These are phyloP conservation scores for Jordanella pulchra DNA, from an alignment of 2,797 vertebrate genomes.

Conservation along the genomic window DNA sequence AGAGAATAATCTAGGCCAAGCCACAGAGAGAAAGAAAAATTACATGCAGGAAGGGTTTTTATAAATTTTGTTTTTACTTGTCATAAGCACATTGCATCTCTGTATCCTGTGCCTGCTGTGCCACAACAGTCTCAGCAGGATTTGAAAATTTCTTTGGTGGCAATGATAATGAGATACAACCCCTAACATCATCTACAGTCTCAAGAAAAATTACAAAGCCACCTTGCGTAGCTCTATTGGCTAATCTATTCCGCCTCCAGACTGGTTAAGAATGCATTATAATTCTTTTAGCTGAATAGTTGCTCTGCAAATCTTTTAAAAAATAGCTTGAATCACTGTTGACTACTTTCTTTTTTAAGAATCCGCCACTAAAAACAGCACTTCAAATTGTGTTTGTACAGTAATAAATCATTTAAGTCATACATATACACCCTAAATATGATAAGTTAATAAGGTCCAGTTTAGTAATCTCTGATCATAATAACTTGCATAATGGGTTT, in stretches of 20 bases:
- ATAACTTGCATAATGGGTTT: slow-evolving; percentile 27
- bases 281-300: slow-evolving; percentile 51
- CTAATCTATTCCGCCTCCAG: slow-evolving; percentile 73
- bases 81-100: slow-evolving; percentile 34
- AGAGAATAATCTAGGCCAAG: slow-evolving; percentile 9
- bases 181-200: slow-evolving; percentile 41
- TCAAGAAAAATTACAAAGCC: slow-evolving; percentile 58
- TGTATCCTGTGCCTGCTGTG: slow-evolving; percentile 29
- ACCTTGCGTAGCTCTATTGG: slow-evolving; percentile 37
- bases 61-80: slow-evolving; percentile 22
- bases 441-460: slow-evolving; percentile 14
- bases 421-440: slow-evolving; percentile 9
- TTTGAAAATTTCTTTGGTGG: slow-evolving; percentile 45
- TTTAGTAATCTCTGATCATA: slow-evolving; percentile 40
- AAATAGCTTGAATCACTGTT: slow-evolving; percentile 38
- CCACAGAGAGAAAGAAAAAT: slow-evolving; percentile 19
- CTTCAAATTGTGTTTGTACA: slow-evolving; percentile 29
- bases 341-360: slow-evolving; percentile 41
- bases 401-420: slow-evolving; percentile 4
- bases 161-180: slow-evolving; percentile 59
- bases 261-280: slow-evolving; percentile 56
- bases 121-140: slow-evolving; percentile 32
- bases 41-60: slow-evolving; percentile 21
- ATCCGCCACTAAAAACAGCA: slow-evolving; percentile 37
- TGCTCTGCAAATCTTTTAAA: slow-evolving; percentile 41